Conservation (phyloP, 2,797 vertebrate genomes). For the Manis pentadactyla region DNA sequence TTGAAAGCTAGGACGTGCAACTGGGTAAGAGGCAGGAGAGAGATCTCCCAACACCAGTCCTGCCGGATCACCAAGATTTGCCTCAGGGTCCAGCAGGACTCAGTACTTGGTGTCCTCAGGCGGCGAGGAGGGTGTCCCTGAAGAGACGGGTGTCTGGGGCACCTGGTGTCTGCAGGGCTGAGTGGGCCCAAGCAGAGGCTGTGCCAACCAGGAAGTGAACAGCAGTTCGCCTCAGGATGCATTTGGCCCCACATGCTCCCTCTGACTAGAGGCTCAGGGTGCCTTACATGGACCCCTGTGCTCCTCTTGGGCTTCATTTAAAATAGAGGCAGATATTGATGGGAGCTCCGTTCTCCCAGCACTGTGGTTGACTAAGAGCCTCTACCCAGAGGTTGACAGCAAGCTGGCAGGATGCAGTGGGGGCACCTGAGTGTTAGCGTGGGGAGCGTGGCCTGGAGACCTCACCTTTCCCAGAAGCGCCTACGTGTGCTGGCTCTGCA, state of each 20-base stretch:
- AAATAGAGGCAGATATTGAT: too few relatives aligned
- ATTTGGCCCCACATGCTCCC: background rate
- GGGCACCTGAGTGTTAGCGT: background rate
- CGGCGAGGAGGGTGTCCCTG: too few relatives aligned
- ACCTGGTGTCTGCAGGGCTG: background rate
- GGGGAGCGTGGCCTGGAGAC: background rate
- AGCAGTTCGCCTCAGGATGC: accelerated
- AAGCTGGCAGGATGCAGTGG: background rate
- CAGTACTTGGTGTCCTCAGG: background rate
- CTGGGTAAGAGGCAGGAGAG: background rate
- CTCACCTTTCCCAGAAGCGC: background rate
- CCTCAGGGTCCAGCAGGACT: background rate
- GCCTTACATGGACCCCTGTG: background rate
- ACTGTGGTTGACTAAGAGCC: background rate
- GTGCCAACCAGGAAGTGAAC: too few relatives aligned
- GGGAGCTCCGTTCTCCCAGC: background rate
- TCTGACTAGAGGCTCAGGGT: background rate
- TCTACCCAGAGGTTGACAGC: background rate
- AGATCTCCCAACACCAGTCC: background rate
- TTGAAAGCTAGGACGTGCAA: background rate
- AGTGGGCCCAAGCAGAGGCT: too few relatives aligned
- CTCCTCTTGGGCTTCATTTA: background rate
- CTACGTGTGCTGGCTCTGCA: background rate
- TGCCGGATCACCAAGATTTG: too few relatives aligned
- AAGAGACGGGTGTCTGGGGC: background rate